Evolutionary conservation across 2,888 invertebrate genomes (phyloP).

Genomic region (Ceraclea dissimilis): DNA sequence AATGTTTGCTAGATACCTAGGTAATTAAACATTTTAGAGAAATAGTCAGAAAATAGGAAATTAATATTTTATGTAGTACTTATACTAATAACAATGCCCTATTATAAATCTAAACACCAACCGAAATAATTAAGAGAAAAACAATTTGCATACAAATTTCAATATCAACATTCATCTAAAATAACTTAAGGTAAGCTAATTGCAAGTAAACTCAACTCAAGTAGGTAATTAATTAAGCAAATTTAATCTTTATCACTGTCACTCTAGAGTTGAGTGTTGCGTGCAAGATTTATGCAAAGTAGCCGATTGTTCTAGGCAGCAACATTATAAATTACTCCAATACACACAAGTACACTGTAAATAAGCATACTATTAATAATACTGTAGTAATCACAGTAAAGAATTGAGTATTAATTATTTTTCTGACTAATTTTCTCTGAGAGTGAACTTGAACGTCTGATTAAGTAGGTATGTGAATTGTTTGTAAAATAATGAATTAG

Average conservation of each 20-base stretch:
- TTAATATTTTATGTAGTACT: no score
- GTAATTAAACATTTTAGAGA: no score
- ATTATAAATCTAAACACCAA: no score
- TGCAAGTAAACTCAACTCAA: background rate
- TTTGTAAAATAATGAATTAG: background rate
- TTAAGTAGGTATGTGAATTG: background rate
- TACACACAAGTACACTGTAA: background rate
- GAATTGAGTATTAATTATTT: background rate
- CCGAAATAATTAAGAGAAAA: no score
- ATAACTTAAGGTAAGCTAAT: background rate
- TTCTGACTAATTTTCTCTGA: background rate
- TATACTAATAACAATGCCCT: no score
- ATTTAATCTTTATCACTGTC: conserved; percentile 1
- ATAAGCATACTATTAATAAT: background rate
- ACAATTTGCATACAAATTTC: no score
- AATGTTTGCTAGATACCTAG: no score
- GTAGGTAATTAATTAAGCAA: background rate
- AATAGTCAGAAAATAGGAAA: no score
- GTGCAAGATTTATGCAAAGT: background rate
- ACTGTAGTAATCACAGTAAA: background rate
- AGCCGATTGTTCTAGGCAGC: background rate
- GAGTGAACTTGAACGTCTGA: background rate
- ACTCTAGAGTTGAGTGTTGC: background rate
- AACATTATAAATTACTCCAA: background rate
- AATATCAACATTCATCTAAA: no score